Conservation (phyloP, 2,797 vertebrate species). For the Acanthis flammea region DNA sequence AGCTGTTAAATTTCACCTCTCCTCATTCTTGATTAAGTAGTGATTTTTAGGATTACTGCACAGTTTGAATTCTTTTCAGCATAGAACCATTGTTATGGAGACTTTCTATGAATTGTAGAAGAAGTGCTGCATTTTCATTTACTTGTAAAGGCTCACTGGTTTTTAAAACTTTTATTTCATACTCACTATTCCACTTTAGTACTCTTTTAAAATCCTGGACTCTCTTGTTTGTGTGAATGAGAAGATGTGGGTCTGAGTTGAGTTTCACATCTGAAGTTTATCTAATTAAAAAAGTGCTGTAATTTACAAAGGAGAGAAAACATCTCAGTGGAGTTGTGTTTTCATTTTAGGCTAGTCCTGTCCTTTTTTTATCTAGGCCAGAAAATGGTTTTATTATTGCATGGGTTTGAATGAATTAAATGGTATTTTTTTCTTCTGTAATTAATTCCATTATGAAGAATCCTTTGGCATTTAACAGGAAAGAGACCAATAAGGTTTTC, state of each 20-base stretch:
- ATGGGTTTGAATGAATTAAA: not conserved
- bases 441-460: not conserved
- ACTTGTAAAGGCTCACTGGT: not conserved
- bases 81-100: not conserved
- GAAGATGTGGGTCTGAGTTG: not conserved
- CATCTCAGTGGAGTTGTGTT: not conserved
- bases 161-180: not conserved
- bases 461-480: not conserved
- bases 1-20: not conserved
- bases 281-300: not conserved
- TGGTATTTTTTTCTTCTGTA: not conserved
- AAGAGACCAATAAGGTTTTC: not conserved
- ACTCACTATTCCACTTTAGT: not conserved
- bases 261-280: not conserved
- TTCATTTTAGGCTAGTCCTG: not conserved
- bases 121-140: not conserved
- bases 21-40: not conserved
- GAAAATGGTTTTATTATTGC: not conserved
- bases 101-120: not conserved
- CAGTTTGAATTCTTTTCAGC: not conserved
- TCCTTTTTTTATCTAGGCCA: not conserved
- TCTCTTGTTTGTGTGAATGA: not conserved
- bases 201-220: not conserved
- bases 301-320: not conserved
- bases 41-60: not conserved